A percentile compares a stretch with the other conserved stretches of the same genome.
Conservation (phyloP, 35 echinoderm and acorn worm genomes). For the Ophiothrix spiculata region DNA sequence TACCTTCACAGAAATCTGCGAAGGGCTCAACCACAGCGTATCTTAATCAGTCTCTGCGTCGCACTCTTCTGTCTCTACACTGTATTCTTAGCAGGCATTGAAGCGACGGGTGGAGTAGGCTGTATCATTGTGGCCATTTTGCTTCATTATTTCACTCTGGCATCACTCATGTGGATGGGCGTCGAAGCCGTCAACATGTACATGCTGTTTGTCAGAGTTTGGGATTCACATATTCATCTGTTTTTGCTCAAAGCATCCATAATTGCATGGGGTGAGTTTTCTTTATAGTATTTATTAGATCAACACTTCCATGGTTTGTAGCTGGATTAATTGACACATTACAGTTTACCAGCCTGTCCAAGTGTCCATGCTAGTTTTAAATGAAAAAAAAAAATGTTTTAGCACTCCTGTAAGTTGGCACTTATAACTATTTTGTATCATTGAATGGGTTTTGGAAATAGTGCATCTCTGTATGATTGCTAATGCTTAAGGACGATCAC, state of each 20-base stretch:
- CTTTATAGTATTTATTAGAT: no score
- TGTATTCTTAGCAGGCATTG: constrained; percentile 71
- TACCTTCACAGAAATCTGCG: constrained; percentile 64
- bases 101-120: constrained; percentile 4
- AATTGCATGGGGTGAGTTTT: constrained; percentile 29
- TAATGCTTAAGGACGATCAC: no score
- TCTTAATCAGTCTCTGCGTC: constrained; percentile 63
- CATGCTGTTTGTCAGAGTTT: constrained; percentile 46
- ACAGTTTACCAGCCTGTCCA: no score
- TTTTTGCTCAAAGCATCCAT: constrained; percentile 27
- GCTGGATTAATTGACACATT: no score
- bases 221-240: neutral
- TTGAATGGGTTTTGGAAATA: no score
- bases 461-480: no score
- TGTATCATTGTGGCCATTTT: constrained; percentile 56
- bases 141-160: constrained; percentile 78
- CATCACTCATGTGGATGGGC: constrained; percentile 82
- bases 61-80: constrained; percentile 72
- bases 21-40: constrained; percentile 54
- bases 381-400: no score
- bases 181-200: constrained; percentile 91
- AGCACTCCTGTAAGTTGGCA: no score
- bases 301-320: no score
- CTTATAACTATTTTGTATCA: no score
- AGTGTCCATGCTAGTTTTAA: no score